Evolutionary conservation across 2,888 invertebrate genomes (phyloP).

Genomic region (Orchesella flavescens): DNA sequence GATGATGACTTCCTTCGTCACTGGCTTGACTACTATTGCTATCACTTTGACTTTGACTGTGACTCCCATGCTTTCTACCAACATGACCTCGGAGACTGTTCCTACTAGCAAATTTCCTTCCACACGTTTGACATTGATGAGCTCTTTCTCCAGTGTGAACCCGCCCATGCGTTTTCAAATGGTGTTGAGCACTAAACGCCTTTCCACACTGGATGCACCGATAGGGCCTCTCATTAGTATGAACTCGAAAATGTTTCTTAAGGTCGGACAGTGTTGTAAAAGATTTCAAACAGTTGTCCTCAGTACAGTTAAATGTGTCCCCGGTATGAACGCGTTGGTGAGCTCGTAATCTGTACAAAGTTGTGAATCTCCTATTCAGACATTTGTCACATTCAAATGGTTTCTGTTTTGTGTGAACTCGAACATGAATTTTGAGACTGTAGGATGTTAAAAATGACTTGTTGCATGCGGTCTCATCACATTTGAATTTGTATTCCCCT

Average conservation of each 20-base stretch:
- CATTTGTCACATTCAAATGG: constrained; percentile 92
- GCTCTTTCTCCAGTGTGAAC: constrained; percentile 88
- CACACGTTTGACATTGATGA: constrained; percentile 84
- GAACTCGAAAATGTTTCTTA: constrained; percentile 93
- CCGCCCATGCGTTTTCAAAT: constrained; percentile 90
- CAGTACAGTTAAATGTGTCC: constrained; percentile 93
- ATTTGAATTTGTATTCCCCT: constrained; percentile 96
- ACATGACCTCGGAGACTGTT: constrained; percentile 86
- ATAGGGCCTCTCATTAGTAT: constrained; percentile 92
- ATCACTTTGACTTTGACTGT: not conserved
- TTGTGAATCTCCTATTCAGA: constrained; percentile 91
- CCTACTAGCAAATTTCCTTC: constrained; percentile 87
- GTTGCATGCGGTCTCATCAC: constrained; percentile 88
- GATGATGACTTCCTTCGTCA: no score
- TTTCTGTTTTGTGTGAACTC: constrained; percentile 93
- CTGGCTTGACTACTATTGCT: not conserved
- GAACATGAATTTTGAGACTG: constrained; percentile 93
- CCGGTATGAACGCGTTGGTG: constrained; percentile 95
- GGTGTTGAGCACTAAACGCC: constrained; percentile 94
- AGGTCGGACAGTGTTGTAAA: constrained; percentile 95
- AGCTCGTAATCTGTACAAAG: constrained; percentile 90
- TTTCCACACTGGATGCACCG: constrained; percentile 92
- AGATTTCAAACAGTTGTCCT: constrained; percentile 87
- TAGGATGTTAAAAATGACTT: constrained; percentile 96
- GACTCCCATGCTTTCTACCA: constrained; percentile 78